phyloP scores from a whole-genome alignment of 2,888 invertebrate species.

The Alcis repandata region DNA sequence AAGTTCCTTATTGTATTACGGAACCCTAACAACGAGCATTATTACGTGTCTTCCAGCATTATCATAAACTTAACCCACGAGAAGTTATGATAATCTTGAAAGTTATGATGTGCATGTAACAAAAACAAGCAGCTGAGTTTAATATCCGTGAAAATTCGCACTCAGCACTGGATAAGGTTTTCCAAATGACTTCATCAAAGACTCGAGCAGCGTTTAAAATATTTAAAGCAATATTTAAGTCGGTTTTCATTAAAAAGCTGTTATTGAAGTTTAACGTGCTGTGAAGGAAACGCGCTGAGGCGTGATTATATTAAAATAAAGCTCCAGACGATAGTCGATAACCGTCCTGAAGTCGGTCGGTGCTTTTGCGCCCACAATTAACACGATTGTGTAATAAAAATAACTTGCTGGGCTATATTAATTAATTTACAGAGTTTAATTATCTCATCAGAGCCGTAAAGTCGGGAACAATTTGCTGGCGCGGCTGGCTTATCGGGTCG shows the following conservation, averaged over 20 bases:
- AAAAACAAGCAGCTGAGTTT: not conserved
- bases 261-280: conserved; percentile 44
- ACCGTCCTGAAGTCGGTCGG: conserved; percentile 64
- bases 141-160: conserved; percentile 35
- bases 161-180: conserved; percentile 32
- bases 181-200: conserved; percentile 33
- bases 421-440: conserved; percentile 83
- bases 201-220: conserved; percentile 22
- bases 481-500: conserved; percentile 73
- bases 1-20: too few relatives aligned
- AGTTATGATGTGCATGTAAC: not conserved
- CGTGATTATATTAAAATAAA: conserved; percentile 42
- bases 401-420: conserved; percentile 74
- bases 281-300: conserved; percentile 45
- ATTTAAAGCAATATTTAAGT: conserved; percentile 37
- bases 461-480: conserved; percentile 73
- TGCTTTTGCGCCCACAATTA: conserved; percentile 68
- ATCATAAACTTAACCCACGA: not conserved
- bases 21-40: too few relatives aligned
- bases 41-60: not conserved
- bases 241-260: conserved; percentile 37
- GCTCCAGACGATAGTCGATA: conserved; percentile 35
- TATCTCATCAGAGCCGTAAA: conserved; percentile 79
- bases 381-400: conserved; percentile 74
- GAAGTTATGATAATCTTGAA: not conserved